phyloP scores from a whole-genome alignment of 2,888 invertebrate species.

The Hypomecis punctinalis region DNA sequence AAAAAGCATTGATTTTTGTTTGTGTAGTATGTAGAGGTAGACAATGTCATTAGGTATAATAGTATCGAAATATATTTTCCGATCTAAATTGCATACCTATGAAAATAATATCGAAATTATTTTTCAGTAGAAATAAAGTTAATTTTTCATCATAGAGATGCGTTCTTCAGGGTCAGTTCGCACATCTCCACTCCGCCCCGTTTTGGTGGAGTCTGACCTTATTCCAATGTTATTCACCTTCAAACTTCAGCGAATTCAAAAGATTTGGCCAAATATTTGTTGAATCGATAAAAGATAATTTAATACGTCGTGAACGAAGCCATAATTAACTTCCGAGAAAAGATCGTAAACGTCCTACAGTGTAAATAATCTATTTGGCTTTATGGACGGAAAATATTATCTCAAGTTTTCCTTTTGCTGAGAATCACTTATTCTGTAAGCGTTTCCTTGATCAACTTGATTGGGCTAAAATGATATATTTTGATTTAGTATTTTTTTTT shows the following conservation, averaged over 20 bases:
- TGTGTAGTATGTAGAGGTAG: too few relatives aligned
- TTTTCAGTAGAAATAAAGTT: too few relatives aligned
- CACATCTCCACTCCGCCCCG: too few relatives aligned
- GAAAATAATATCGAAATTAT: too few relatives aligned
- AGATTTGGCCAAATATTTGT: conserved; percentile 38
- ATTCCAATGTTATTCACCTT: conserved; percentile 3
- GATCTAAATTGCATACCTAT: too few relatives aligned
- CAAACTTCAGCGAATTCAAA: conserved; percentile 40
- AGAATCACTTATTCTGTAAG: conserved; percentile 5
- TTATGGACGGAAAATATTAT: conserved; percentile 56
- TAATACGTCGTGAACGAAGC: conserved; percentile 52
- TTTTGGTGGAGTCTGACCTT: too few relatives aligned
- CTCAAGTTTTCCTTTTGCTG: conserved; percentile 48
- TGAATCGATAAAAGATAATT: conserved; percentile 47
- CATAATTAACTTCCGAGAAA: conserved; percentile 55
- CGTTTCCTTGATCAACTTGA: conserved; percentile 5
- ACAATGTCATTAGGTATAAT: too few relatives aligned
- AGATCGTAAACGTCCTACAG: conserved; percentile 53
- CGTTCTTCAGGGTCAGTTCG: too few relatives aligned
- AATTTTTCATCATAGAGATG: too few relatives aligned
- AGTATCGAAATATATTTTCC: too few relatives aligned
- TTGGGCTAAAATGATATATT: background rate
- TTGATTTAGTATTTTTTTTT: background rate
- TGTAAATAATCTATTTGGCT: conserved; percentile 55
- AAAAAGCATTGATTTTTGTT: too few relatives aligned